Evolutionary conservation across 2,888 invertebrate genomes (phyloP).

Genomic region (Troglohyphantes excavatus): DNA sequence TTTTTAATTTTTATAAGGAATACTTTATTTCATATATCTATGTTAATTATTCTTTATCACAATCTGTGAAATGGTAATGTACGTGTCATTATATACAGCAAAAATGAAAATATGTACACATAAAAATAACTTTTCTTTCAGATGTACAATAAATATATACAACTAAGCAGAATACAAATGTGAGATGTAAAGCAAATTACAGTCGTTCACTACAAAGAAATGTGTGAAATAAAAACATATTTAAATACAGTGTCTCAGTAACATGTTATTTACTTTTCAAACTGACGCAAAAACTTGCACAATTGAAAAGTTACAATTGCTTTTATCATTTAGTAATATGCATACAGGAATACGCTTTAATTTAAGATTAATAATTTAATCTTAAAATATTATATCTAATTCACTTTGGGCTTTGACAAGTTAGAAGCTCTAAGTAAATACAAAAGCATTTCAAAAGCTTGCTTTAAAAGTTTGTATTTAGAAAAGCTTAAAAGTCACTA

Average conservation of each 20-base stretch:
- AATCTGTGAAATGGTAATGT: constrained; percentile 26
- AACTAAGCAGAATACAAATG: neutral
- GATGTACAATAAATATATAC: constrained; percentile 8
- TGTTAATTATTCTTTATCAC: constrained; percentile 51
- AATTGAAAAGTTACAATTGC: too few relatives aligned
- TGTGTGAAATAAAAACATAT: neutral
- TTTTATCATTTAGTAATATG: too few relatives aligned
- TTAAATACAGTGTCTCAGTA: neutral
- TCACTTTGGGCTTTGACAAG: constrained; percentile 30
- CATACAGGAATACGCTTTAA: too few relatives aligned
- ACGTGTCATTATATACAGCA: constrained; percentile 44
- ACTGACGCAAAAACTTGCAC: too few relatives aligned
- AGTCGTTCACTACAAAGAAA: neutral
- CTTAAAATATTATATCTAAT: neutral
- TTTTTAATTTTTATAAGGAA: constrained; percentile 47
- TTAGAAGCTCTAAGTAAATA: constrained; percentile 52
- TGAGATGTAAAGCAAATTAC: neutral
- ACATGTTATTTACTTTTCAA: neutral
- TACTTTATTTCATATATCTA: constrained; percentile 45
- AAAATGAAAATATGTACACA: constrained; percentile 3
- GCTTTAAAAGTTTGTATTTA: constrained; percentile 38
- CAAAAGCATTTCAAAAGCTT: constrained; percentile 36
- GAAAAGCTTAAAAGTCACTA: constrained; percentile 53
- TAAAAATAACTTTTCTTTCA: neutral
- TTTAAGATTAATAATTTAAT: neutral